A percentile compares a stretch with the other conserved stretches of the same genome.
These are phyloP conservation scores for Lacerta bilineata DNA, from an alignment of 2,797 vertebrate genomes.

Conservation along the genomic window DNA sequence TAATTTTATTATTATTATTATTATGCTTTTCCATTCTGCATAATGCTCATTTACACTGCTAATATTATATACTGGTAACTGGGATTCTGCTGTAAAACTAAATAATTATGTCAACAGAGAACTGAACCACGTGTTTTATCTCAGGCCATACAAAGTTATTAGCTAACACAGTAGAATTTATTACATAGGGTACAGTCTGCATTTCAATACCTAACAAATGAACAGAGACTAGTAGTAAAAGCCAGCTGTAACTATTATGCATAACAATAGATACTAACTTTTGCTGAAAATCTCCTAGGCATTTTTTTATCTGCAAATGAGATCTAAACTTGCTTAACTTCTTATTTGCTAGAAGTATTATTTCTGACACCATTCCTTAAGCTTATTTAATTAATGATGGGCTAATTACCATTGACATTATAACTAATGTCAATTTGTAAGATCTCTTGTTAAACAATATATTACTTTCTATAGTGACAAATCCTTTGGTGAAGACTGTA, in stretches of 20 bases:
- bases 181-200: not conserved
- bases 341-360: conserved; percentile 35
- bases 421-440: conserved; percentile 52
- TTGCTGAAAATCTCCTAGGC: not conserved
- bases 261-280: not conserved
- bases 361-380: conserved; percentile 12
- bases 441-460: conserved; percentile 50
- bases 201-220: not conserved
- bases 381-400: conserved; percentile 54
- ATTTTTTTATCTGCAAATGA: conserved; percentile 4
- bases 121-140: not conserved
- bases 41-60: too few relatives aligned
- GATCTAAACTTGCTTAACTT: not conserved
- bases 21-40: too few relatives aligned
- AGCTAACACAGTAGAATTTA: not conserved
- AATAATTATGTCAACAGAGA: not conserved
- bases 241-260: not conserved
- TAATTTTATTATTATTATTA: not conserved
- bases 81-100: not conserved
- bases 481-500: conserved; percentile 42
- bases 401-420: conserved; percentile 57
- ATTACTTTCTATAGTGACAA: conserved; percentile 54
- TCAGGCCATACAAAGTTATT: not conserved
- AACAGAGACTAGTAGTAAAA: not conserved
- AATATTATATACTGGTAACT: not conserved